These are phyloP conservation scores for Gastracanthus pulcherrimus DNA, from an alignment of 2,888 invertebrate genomes.

Conservation along the genomic window DNA sequence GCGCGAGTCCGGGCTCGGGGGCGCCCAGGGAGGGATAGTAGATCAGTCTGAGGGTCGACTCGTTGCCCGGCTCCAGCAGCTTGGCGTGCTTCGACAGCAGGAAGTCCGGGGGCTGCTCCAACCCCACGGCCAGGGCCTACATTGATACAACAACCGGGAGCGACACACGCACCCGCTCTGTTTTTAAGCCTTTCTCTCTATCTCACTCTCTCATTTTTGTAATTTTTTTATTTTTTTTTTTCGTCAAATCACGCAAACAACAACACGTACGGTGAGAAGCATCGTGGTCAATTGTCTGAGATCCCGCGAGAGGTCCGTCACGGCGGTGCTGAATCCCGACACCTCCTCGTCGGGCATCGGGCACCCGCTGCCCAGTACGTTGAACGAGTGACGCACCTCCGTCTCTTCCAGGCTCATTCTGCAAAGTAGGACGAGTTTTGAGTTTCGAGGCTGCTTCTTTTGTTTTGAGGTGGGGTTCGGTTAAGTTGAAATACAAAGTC, in stretches of 20 bases:
- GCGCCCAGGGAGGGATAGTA: constrained; percentile 83
- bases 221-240: constrained; percentile 40
- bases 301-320: constrained; percentile 84
- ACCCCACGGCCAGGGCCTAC: constrained; percentile 74
- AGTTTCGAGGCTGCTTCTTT: background rate
- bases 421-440: background rate
- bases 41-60: constrained; percentile 84
- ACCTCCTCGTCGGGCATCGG: constrained; percentile 84
- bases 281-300: constrained; percentile 84
- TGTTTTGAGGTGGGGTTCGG: no score
- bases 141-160: constrained; percentile 52
- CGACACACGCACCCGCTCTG: constrained; percentile 19
- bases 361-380: constrained; percentile 82
- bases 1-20: constrained; percentile 78
- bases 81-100: constrained; percentile 84
- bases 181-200: background rate
- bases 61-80: constrained; percentile 83
- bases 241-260: constrained; percentile 60
- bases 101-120: constrained; percentile 81
- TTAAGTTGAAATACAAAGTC: no score
- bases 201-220: constrained; percentile 16
- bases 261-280: constrained; percentile 79
- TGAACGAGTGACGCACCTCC: constrained; percentile 86
- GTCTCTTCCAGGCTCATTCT: constrained; percentile 70
- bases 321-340: constrained; percentile 83